Conservation (phyloP, 2,888 invertebrate genomes). For the Luperina testacea region DNA sequence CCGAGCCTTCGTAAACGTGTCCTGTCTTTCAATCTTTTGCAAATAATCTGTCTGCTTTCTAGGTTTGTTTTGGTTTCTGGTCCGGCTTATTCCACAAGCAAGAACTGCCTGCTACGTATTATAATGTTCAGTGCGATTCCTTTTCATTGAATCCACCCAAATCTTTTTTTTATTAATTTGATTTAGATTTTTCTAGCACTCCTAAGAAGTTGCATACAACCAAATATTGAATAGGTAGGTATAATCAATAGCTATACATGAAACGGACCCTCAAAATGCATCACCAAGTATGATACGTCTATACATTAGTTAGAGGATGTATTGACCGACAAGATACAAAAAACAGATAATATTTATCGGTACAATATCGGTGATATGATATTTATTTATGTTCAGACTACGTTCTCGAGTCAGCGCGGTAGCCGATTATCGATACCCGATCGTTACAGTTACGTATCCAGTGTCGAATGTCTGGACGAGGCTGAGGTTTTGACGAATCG, state of each 20-base stretch:
- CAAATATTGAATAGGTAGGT: not conserved
- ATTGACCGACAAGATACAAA: slow-evolving; percentile 12
- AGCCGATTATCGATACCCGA: slow-evolving; percentile 42
- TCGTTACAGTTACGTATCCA: slow-evolving; percentile 56
- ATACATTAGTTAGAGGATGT: not conserved
- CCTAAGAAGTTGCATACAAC: not conserved
- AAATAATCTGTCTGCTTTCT: not conserved
- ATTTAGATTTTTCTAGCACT: not conserved
- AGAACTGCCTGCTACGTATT: not conserved
- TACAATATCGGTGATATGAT: not conserved
- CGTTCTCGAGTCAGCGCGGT: slow-evolving; percentile 13
- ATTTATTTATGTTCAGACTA: not conserved
- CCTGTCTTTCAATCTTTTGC: not conserved
- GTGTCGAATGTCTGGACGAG: slow-evolving; percentile 48
- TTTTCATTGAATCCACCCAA: not conserved
- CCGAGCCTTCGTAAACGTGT: not conserved
- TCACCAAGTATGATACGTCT: not conserved
- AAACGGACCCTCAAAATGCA: not conserved
- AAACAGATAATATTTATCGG: slow-evolving; percentile 13
- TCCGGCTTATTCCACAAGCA: not conserved
- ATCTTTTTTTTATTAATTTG: not conserved
- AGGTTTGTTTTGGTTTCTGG: not conserved
- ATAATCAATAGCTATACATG: not conserved
- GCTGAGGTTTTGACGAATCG: slow-evolving; percentile 36
- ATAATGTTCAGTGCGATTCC: not conserved